Conservation (phyloP, 1,140 invertebrate species). For the Drosophila sechellia region DNA sequence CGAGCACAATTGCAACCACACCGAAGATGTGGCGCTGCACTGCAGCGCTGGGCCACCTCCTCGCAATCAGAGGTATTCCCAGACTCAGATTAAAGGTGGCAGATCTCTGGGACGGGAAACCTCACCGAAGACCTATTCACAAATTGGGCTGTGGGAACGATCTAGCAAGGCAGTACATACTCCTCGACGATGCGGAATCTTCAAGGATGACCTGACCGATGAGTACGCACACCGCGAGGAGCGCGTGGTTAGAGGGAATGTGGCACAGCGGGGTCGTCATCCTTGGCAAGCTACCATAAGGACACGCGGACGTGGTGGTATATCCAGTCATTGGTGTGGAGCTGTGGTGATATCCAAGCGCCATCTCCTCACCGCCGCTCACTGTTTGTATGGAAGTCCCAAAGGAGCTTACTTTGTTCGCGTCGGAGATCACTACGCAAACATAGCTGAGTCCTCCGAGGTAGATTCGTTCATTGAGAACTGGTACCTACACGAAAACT, state of each 20-base stretch:
- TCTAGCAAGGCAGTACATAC: conserved; percentile 65
- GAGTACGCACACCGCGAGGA: conserved; percentile 84
- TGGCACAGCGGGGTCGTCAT: conserved; percentile 87
- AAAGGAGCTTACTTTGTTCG: conserved; percentile 89
- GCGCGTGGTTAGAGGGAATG: conserved; percentile 86
- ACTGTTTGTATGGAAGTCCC: conserved; percentile 89
- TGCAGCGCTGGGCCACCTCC: conserved; percentile 64
- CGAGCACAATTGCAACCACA: conserved; percentile 89
- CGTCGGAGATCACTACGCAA: conserved; percentile 90
- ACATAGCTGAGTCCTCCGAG: conserved; percentile 88
- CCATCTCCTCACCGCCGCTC: conserved; percentile 92
- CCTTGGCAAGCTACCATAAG: conserved; percentile 93
- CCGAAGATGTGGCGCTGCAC: conserved; percentile 90
- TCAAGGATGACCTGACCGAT: conserved; percentile 68
- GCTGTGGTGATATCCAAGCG: conserved; percentile 89
- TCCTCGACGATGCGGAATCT: conserved; percentile 71
- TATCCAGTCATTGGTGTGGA: conserved; percentile 90
- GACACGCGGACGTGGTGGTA: conserved; percentile 86
- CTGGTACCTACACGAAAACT: conserved; percentile 88
- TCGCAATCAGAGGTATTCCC: conserved; percentile 8
- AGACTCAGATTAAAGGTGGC: conserved; percentile 19
- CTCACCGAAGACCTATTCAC: conserved; percentile 20
- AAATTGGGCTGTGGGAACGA: conserved; percentile 72
- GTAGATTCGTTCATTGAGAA: conserved; percentile 89
- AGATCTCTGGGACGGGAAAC: not conserved